Base-by-base conservation (phyloP, 2,113 vertebrate species). In the Pheucticus melanocephalus region DNA sequence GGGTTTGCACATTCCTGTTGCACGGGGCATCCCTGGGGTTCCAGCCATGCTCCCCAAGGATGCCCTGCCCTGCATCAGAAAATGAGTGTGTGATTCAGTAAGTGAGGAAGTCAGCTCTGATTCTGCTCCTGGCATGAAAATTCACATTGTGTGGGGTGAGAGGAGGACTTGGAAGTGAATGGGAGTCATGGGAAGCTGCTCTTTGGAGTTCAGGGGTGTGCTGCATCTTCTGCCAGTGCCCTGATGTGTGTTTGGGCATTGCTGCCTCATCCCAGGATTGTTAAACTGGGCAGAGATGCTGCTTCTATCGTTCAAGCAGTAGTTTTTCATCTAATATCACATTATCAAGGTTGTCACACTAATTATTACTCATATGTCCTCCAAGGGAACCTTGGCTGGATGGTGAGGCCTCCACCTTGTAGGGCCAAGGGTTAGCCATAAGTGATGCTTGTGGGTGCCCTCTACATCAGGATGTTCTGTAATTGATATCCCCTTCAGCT, bases 401-500 rank as follows among this genome's bases (percentile, higher is more conserved):
- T 54, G 33, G 7, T 28, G 48, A 0, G 1, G 3, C 24, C 24
- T 7, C 31, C 1, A 2, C 8, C 24, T 71, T 7, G 0, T 0
- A 10, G 47, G n/a, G 22, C 17, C 35, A 28, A 15, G 28, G 56
- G 10, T 5, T 54, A 63, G 31, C 20, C 7, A 6, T 77, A 31
- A 31, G 3, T 40, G 42, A 48, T 56, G 30, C 25, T 7, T 37
- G 40, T 22, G 31, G 5, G 22, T 83, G 40, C 25, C 40, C 35
- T 69, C 31, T 40, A 20, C 0, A 0, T 23, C 35, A 63, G 48
- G 42, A 56, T 44, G 31, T 37, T 70, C 48, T 37, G 7, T 56
- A 24, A 37, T 11, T 50, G 27, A 17, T 33, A 22, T 12, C 45
- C 59, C 47, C 44, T 80, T 64, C 4, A 68, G 60, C 31, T 42